phyloP scores from a whole-genome alignment of 2,888 invertebrate genomes.

The Petrolisthes manimaculis region DNA sequence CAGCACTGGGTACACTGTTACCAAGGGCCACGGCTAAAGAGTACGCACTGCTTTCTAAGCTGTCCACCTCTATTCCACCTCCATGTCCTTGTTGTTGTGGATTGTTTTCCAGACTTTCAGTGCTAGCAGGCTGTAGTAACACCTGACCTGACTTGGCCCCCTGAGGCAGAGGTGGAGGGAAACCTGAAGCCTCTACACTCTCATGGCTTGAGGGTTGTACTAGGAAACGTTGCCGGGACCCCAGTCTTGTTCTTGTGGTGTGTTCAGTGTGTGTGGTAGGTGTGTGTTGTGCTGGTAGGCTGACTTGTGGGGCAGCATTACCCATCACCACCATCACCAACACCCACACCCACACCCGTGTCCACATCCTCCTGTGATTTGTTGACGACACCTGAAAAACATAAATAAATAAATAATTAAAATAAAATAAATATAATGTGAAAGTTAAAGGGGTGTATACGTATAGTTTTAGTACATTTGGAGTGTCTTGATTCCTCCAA shows the following conservation, averaged over 20 bases:
- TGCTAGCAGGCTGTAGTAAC: neutral
- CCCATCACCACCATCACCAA: neutral
- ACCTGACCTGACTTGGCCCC: neutral
- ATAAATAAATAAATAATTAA: neutral
- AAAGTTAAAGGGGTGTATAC: neutral
- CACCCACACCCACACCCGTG: neutral
- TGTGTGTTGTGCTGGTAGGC: neutral
- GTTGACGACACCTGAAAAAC: neutral
- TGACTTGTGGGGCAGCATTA: neutral
- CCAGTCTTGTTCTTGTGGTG: neutral
- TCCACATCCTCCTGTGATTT: neutral
- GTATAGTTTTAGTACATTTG: too few species aligned
- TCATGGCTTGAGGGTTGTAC: neutral
- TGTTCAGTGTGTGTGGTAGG: neutral
- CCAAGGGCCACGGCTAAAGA: conserved; percentile 12
- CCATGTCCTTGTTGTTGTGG: neutral
- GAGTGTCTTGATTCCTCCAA: too few species aligned
- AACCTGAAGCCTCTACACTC: neutral
- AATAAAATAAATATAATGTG: neutral
- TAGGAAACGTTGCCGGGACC: neutral
- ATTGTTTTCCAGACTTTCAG: neutral
- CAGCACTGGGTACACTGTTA: neutral
- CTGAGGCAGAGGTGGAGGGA: neutral
- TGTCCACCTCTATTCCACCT: neutral
- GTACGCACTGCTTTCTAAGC: neutral